Evolutionary conservation across 2,888 invertebrate genomes (phyloP).

Genomic region (Drosophila ezoana): DNA sequence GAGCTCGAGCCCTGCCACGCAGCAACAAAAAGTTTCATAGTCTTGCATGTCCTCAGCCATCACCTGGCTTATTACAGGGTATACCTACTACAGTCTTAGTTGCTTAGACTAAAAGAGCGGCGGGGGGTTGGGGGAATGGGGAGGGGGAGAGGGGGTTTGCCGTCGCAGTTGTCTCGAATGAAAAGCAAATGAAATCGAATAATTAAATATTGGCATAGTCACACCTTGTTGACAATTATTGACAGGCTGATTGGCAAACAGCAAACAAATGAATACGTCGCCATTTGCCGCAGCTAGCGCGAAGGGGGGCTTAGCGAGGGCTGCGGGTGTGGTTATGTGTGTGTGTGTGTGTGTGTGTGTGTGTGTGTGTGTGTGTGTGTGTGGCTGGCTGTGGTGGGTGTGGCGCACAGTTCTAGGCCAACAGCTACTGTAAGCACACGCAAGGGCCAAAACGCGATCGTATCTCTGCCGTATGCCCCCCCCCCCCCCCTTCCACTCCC

Average conservation of each 20-base stretch:
- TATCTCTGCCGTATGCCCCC: constrained; percentile 20
- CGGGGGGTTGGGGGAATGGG: too few relatives aligned
- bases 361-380: neutral
- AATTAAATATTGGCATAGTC: constrained; percentile 81
- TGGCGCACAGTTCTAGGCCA: constrained; percentile 53
- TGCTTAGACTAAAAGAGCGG: neutral
- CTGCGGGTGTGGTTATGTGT: too few relatives aligned
- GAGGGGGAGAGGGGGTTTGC: neutral
- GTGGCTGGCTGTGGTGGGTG: constrained; percentile 40
- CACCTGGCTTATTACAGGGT: constrained; percentile 17
- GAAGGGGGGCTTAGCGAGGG: neutral
- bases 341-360: neutral
- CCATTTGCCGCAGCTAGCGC: constrained; percentile 42
- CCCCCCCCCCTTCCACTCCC: neutral
- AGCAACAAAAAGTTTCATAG: too few relatives aligned
- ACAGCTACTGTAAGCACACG: constrained; percentile 51
- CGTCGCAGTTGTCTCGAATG: constrained; percentile 51
- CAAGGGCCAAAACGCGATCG: constrained; percentile 48
- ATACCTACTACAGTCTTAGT: constrained; percentile 4
- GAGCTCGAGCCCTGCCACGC: too few relatives aligned
- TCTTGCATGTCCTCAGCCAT: too few relatives aligned
- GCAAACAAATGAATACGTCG: constrained; percentile 78
- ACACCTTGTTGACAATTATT: constrained; percentile 81
- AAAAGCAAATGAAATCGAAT: constrained; percentile 73
- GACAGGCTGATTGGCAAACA: constrained; percentile 80